These are phyloP conservation scores for Eurosta solidaginis DNA, from an alignment of 1,140 invertebrate genomes.

Conservation along the genomic window DNA sequence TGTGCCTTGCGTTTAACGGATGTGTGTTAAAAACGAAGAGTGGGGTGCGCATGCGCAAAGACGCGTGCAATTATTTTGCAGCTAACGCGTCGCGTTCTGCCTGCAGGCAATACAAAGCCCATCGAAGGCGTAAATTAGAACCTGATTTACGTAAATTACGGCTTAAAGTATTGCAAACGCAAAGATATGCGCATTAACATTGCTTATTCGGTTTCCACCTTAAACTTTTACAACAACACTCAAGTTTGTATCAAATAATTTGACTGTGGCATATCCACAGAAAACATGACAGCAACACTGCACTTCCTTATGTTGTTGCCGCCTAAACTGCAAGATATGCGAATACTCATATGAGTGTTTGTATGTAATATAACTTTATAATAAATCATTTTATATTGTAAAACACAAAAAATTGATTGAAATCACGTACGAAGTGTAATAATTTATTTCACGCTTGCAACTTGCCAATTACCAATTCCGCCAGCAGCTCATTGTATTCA, in stretches of 20 bases:
- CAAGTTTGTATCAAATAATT: not conserved
- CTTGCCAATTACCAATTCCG: constrained; percentile 23
- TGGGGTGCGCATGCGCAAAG: not conserved
- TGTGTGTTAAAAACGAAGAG: too few species aligned
- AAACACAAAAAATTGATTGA: constrained; percentile 27
- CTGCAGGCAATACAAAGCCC: not conserved
- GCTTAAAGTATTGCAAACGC: not conserved
- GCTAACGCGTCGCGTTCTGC: not conserved
- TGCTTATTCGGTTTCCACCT: not conserved
- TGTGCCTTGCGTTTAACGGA: not conserved
- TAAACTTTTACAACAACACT: not conserved
- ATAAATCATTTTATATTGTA: not conserved
- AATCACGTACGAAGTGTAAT: constrained; percentile 30
- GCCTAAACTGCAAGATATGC: not conserved
- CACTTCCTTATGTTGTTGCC: not conserved
- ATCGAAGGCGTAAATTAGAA: constrained; percentile 23
- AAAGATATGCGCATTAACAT: not conserved
- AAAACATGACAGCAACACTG: not conserved
- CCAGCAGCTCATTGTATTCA: not conserved
- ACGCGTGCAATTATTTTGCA: not conserved
- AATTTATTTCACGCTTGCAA: constrained; percentile 29
- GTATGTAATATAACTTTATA: not conserved
- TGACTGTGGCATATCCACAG: not conserved
- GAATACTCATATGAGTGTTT: not conserved
- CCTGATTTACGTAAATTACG: constrained; percentile 24